Percentiles rank a stretch among this genome's conserved stretches.
phyloP scores from a whole-genome alignment of 2,113 vertebrate species.

The Alces alces region DNA sequence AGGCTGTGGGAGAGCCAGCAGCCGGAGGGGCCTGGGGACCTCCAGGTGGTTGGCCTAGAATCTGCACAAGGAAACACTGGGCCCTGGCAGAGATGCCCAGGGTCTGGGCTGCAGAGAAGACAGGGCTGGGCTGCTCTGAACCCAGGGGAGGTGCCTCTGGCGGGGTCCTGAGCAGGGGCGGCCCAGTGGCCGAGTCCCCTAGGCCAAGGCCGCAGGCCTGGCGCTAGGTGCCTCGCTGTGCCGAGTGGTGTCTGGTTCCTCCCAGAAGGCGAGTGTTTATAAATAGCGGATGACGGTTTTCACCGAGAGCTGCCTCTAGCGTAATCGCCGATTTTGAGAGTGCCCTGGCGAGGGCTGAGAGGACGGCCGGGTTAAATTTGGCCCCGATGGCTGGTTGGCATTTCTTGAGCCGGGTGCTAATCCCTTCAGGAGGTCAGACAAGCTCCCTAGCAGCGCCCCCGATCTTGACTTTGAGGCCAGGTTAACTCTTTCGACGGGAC shows the following conservation, averaged over 20 bases:
- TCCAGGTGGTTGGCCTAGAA: background rate
- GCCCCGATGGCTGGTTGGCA: constrained; percentile 46
- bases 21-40: background rate
- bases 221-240: background rate
- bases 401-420: constrained; percentile 62
- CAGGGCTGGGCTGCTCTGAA: accelerated
- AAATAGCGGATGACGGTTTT: constrained; percentile 58
- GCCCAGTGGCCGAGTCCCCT: background rate
- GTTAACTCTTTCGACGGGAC: constrained; percentile 12
- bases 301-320: background rate
- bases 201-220: background rate
- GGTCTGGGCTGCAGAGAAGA: background rate
- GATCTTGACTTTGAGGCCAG: constrained; percentile 55
- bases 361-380: constrained; percentile 56
- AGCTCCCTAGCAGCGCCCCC: constrained; percentile 53
- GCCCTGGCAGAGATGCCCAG: accelerated
- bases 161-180: background rate
- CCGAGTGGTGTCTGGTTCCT: constrained; percentile 17
- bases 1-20: background rate
- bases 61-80: background rate
- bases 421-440: constrained; percentile 70
- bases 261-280: constrained; percentile 3
- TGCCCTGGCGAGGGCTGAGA: constrained; percentile 7
- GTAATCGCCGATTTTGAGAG: constrained; percentile 58
- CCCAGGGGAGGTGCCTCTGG: background rate